Conservation (phyloP, 2,888 invertebrate species). For the Cheilosia soror region DNA sequence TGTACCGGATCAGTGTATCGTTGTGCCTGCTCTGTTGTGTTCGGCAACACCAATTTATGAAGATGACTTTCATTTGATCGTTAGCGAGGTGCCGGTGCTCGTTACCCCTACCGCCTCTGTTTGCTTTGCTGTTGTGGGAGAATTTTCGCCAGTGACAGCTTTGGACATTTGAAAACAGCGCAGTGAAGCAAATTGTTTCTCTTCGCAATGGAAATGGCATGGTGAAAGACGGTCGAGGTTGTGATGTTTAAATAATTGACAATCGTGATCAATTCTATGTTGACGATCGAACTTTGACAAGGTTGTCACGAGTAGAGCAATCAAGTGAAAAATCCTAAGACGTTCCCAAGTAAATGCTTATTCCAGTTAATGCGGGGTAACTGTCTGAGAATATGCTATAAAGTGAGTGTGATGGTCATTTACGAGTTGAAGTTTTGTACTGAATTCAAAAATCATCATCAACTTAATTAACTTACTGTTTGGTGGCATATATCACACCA, state of each 20-base stretch:
- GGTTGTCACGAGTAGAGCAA: conserved; percentile 54
- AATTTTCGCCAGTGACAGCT: conserved; percentile 59
- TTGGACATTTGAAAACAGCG: conserved; percentile 46
- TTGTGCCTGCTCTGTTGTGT: conserved; percentile 41
- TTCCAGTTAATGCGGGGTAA: neutral
- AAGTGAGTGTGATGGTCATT: neutral
- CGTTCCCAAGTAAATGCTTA: neutral
- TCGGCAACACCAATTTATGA: conserved; percentile 69
- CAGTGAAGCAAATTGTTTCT: conserved; percentile 53
- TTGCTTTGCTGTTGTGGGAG: conserved; percentile 46
- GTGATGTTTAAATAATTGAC: conserved; percentile 69
- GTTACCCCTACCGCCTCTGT: neutral
- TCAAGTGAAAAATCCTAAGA: conserved; percentile 49
- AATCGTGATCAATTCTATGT: conserved; percentile 71
- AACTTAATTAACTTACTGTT: no score
- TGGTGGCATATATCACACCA: no score
- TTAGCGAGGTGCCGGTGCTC: conserved; percentile 18
- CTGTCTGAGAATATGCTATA: neutral
- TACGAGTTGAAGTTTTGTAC: neutral
- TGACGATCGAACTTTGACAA: conserved; percentile 59
- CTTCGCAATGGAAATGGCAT: conserved; percentile 33
- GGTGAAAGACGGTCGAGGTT: conserved; percentile 59
- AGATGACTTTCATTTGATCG: conserved; percentile 68
- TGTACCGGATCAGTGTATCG: conserved; percentile 64
- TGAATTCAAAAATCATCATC: no score